A percentile compares a stretch with the other conserved stretches of the same genome.
phyloP scores from a whole-genome alignment of 2,113 vertebrate species.

The Terrapene triunguis region DNA sequence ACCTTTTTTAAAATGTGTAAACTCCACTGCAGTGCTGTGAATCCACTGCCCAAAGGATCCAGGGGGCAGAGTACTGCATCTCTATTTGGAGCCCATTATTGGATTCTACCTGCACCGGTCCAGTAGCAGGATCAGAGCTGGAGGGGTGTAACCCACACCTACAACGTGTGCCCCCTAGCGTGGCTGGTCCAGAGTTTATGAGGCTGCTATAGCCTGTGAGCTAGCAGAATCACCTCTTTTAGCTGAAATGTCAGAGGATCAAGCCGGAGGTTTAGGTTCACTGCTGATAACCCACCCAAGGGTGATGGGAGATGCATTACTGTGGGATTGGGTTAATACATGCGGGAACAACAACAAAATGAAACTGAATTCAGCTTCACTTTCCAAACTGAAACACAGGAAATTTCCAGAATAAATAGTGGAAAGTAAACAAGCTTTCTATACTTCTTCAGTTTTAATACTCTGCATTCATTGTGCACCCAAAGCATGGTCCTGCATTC shows the following conservation, averaged over 20 bases:
- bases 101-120: not conserved
- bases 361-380: not conserved
- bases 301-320: not conserved
- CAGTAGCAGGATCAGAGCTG: not conserved
- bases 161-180: fast-evolving
- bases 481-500: fast-evolving
- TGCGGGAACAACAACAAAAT: fast-evolving
- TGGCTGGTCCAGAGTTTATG: fast-evolving
- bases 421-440: not conserved
- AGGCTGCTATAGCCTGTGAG: not conserved
- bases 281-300: not conserved
- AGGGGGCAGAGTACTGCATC: fast-evolving
- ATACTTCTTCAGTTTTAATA: not conserved
- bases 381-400: fast-evolving
- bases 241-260: not conserved
- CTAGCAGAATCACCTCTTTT: not conserved
- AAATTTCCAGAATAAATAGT: not conserved
- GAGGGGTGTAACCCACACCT: fast-evolving
- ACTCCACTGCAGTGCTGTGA: not conserved
- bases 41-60: too few species aligned
- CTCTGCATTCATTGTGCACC: not conserved
- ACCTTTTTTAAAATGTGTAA: not conserved
- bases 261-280: fast-evolving
- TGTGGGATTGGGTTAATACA: fast-evolving
- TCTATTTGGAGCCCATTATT: not conserved